These are phyloP conservation scores for Platycheirus rosarum DNA, from an alignment of 2,888 invertebrate species.

Conservation along the genomic window DNA sequence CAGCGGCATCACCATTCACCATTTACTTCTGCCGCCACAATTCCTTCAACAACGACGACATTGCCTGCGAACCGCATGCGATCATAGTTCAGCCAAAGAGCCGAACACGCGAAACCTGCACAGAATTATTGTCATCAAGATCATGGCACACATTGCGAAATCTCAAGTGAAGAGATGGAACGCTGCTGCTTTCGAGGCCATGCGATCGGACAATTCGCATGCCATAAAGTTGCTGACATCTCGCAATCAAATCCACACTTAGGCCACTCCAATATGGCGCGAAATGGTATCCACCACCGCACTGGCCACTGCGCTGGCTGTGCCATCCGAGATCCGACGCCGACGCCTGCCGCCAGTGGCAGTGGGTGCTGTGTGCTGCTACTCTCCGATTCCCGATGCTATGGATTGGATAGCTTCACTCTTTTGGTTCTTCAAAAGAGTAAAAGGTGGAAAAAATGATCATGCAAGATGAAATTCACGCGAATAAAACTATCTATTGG, in stretches of 20 bases:
- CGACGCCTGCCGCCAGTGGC: neutral
- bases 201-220: slow-evolving; percentile 73
- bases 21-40: slow-evolving; percentile 8
- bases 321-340: neutral
- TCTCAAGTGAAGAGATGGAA: slow-evolving; percentile 16
- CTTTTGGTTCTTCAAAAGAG: slow-evolving; percentile 63
- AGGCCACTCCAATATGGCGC: slow-evolving; percentile 50
- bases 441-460: too few relatives aligned
- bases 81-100: slow-evolving; percentile 43
- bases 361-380: slow-evolving; percentile 64
- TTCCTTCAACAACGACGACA: slow-evolving; percentile 36
- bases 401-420: neutral
- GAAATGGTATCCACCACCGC: slow-evolving; percentile 42
- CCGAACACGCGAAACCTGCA: slow-evolving; percentile 70
- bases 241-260: slow-evolving; percentile 70
- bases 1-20: slow-evolving; percentile 55
- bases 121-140: slow-evolving; percentile 73
- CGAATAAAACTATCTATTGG: slow-evolving; percentile 61
- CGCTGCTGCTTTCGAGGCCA: slow-evolving; percentile 48
- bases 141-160: slow-evolving; percentile 35
- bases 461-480: slow-evolving; percentile 74
- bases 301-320: neutral
- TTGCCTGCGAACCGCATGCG: slow-evolving; percentile 61
- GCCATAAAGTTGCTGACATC: slow-evolving; percentile 74
- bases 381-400: slow-evolving; percentile 29